Evolutionary conservation across 2,888 invertebrate species (phyloP), one percentile per base, ranked within the genome.

Genomic region (Patella ulyssiponensis): DNA sequence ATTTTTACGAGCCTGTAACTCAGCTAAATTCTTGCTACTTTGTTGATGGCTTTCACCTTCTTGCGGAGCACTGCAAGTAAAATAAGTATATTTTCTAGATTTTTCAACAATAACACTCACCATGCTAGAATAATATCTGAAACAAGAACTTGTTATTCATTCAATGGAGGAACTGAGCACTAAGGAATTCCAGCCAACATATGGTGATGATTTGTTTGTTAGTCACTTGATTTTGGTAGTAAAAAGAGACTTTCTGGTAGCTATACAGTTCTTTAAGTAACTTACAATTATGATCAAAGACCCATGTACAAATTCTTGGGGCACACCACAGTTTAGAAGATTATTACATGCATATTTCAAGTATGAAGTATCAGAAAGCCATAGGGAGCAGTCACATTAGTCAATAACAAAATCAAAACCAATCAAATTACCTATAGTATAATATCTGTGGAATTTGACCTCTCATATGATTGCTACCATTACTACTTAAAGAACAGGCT

Each of bases 381-480:
- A 33, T 33, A 33, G 4, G 33, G 33, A 33, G 7, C 33, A 33
- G 33, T 5, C 33, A 33, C 5, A 33, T 33, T 33, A 0, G 0
- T 33, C 33, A 33, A 4, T 33, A 33, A 33, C 7, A 33, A 33
- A 33, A 7, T 33, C 33, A 44, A 9, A 44, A 44, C 44, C 44
- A 44, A 44, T 44, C 44, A 9, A 44, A 44, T 44, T 44, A 44
- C 94, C 95, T 96, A 92, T 94, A 97, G 90, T 98, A 99, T 20
- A 98, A 93, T 73, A 99, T 94, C 88, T 96, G 95, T 0, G 99
- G 98, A 88, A 99, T 95, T 93, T 99, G 99, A 14, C 99, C 99
- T 76, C 98, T 94, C 0, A 96, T 95, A 81, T 97, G 94, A 11
- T 97, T 98, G 0, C 98, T 98, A n/a, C 98, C 98, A 91, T 98